A percentile compares a stretch with the other conserved stretches of the same genome.
Conservation (phyloP, 2,888 invertebrate species). For the Scaptomyza polygonia region DNA sequence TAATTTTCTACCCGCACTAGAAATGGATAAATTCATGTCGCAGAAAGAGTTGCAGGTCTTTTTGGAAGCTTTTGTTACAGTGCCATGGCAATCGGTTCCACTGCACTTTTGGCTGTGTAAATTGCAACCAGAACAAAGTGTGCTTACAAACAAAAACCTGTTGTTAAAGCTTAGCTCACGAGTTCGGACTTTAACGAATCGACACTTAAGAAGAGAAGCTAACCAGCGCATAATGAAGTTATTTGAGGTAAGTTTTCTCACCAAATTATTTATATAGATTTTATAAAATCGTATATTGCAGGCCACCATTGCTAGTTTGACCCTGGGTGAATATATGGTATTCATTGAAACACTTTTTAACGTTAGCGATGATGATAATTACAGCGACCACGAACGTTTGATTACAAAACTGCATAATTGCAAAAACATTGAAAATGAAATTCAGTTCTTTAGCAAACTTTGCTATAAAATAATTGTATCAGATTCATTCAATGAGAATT, state of each 20-base stretch:
- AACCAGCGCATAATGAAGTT: slow-evolving; percentile 24
- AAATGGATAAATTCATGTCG: slow-evolving; percentile 47
- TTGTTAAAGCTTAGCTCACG: slow-evolving; percentile 61
- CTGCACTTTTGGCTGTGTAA: slow-evolving; percentile 72
- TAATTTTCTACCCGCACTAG: slow-evolving; percentile 37
- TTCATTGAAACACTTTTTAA: slow-evolving; percentile 76
- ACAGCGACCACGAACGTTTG: slow-evolving; percentile 17
- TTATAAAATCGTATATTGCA: neutral
- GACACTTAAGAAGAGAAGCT: slow-evolving; percentile 46
- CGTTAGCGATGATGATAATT: slow-evolving; percentile 47
- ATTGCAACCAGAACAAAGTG: slow-evolving; percentile 12
- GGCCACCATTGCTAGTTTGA: slow-evolving; percentile 51
- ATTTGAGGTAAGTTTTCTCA: slow-evolving; percentile 37
- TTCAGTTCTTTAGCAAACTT: slow-evolving; percentile 41
- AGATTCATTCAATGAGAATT: neutral
- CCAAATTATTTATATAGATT: neutral
- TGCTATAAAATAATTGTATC: slow-evolving; percentile 44
- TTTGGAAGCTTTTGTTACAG: slow-evolving; percentile 42
- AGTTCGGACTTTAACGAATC: slow-evolving; percentile 70
- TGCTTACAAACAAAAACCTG: slow-evolving; percentile 32
- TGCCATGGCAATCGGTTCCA: slow-evolving; percentile 81
- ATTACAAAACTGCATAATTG: slow-evolving; percentile 40
- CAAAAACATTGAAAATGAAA: slow-evolving; percentile 6
- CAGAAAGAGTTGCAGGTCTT: slow-evolving; percentile 23
- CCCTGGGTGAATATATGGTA: slow-evolving; percentile 66